Base-by-base conservation (phyloP, 2,888 invertebrate genomes). In the Phanerotoma sp. region DNA sequence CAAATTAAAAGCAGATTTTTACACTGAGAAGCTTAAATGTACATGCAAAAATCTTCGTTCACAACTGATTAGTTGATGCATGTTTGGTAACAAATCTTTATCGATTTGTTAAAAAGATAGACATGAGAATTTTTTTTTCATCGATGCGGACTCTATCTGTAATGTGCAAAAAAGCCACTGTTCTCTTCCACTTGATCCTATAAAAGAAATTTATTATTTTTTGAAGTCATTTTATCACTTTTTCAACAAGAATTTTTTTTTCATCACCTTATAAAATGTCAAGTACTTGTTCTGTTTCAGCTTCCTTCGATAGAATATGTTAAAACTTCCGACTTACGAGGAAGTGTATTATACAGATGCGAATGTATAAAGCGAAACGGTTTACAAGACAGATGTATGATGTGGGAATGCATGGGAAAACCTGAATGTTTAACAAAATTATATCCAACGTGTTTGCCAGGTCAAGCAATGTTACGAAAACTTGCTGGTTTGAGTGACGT, bases 321-420 rank as follows among this genome's bases (percentile, higher is more conserved):
- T 42, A 74, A 67, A 44, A 76, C 72, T 54, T 74, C 63, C 45
- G 75, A 79, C 41, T 66, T 78, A 41, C 72, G 78, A 0, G 63
- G 65, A 7, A 72, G 78, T 21, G 40, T 68, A 16, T 67, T 75
- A 61, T 67, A 71, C 48, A 71, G 68, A 54, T 79, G 79, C 51
- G 71, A 75, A 30, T 79, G 79, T 57, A 73, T 77, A 35, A 73
- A 70, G 53, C 68, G 77, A 35, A 78, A 79, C 56, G 79, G 79
- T 2, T 57, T 79, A 13, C 78, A 78, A 57, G 78, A 78, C 61
- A 69, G 73, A 46, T 78, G 78, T 53, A 64, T 70, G 66, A 68
- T 75, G 63, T 64, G 59, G 58, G 68, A 75, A 18, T 77, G 77
- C 37, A 72, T 73, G 72, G 76, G 76, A 10, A 66, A 73, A 30